These are phyloP conservation scores for Caloenas nicobarica DNA, from an alignment of 2,113 vertebrate genomes.

Conservation along the genomic window DNA sequence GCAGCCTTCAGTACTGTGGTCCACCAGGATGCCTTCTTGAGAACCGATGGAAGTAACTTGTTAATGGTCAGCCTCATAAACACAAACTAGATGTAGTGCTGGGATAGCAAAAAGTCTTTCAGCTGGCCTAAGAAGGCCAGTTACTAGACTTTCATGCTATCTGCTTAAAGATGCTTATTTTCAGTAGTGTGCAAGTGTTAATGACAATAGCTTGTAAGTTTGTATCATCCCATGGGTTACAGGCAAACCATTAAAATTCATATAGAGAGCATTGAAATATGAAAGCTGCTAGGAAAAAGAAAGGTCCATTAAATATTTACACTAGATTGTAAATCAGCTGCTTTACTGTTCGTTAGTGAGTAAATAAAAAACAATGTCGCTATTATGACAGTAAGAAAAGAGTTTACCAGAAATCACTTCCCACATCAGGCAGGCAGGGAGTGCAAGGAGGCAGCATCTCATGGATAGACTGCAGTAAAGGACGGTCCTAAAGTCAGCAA, in stretches of 20 bases:
- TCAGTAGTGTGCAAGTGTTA: neutral
- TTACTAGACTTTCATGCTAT: neutral
- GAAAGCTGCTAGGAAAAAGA: conserved; percentile 4
- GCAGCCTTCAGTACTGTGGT: accelerated
- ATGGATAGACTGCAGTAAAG: neutral
- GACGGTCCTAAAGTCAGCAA: neutral
- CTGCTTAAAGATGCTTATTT: neutral
- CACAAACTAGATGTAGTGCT: neutral
- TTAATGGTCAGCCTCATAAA: neutral
- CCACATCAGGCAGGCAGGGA: neutral
- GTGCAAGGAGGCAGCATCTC: neutral
- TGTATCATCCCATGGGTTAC: neutral
- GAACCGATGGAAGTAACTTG: neutral
- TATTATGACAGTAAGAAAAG: neutral
- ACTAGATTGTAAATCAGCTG: neutral
- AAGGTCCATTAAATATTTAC: conserved; percentile 17
- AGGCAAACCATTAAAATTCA: neutral
- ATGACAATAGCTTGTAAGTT: neutral
- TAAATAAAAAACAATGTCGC: neutral
- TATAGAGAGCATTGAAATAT: neutral
- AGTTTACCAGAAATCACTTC: neutral
- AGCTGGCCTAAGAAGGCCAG: neutral
- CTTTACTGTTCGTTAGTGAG: conserved; percentile 4
- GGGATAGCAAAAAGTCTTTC: neutral
- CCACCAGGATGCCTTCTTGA: neutral